These are phyloP conservation scores for Nansenia antarctica DNA, from an alignment of 2,113 vertebrate species.

Conservation along the genomic window DNA sequence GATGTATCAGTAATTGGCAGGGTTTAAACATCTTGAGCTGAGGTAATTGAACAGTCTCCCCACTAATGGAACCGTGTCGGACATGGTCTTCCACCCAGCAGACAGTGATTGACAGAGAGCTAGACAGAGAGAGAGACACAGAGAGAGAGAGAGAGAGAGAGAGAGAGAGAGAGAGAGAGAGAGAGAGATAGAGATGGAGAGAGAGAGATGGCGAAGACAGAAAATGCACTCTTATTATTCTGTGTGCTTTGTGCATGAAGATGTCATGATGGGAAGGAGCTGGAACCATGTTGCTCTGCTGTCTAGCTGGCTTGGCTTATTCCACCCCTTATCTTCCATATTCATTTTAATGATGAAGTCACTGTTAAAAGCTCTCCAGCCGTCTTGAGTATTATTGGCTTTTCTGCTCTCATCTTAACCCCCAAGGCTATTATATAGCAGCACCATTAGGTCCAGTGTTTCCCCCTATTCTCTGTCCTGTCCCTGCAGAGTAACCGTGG, in stretches of 20 bases:
- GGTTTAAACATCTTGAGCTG: constrained; percentile 79
- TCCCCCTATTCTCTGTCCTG: constrained; percentile 41
- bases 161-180: constrained; percentile 19
- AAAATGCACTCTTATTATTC: constrained; percentile 60
- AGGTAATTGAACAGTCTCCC: constrained; percentile 80
- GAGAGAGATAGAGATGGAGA: no score
- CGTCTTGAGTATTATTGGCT: constrained; percentile 46
- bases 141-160: constrained; percentile 6
- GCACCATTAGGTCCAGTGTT: constrained; percentile 35
- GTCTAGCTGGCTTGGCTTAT: constrained; percentile 46
- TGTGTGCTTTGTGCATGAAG: constrained; percentile 56
- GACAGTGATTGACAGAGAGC: constrained; percentile 64
- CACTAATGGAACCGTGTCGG: constrained; percentile 81
- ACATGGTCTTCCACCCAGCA: constrained; percentile 71
- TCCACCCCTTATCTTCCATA: constrained; percentile 59
- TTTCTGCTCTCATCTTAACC: constrained; percentile 51
- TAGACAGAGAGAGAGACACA: constrained; percentile 4
- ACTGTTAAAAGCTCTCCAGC: constrained; percentile 52
- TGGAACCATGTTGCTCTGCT: constrained; percentile 54
- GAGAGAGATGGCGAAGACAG: constrained; percentile 38
- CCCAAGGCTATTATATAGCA: constrained; percentile 52
- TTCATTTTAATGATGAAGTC: constrained; percentile 61
- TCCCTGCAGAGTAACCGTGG: constrained; percentile 18
- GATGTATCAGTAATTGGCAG: constrained; percentile 80
- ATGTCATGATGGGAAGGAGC: constrained; percentile 61